A percentile compares a stretch with the other conserved stretches of the same genome.
These are phyloP conservation scores for Oxygymnocypris stewartii DNA, from an alignment of 2,113 vertebrate genomes.

Conservation along the genomic window DNA sequence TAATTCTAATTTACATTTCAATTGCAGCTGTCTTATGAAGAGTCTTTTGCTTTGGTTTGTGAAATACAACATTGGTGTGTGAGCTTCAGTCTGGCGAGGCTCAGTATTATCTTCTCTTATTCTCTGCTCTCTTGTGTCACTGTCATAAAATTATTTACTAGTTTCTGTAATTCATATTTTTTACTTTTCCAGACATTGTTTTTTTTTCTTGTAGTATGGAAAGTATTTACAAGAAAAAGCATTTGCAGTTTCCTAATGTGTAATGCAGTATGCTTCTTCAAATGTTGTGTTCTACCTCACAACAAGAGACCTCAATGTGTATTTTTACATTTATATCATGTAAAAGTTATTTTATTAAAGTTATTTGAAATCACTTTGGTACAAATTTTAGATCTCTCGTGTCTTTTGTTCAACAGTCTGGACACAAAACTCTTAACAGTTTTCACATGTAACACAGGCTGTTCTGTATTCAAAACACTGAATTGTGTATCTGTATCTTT, in stretches of 20 bases:
- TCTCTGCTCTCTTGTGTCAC: background rate
- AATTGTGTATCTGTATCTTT: background rate
- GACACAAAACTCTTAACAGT: background rate
- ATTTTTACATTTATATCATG: background rate
- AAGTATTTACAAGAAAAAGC: background rate
- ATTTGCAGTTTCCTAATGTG: background rate
- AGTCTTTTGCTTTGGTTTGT: constrained; percentile 21
- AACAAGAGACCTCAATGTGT: background rate
- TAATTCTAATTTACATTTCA: constrained; percentile 56
- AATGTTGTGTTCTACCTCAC: background rate
- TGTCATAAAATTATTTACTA: background rate
- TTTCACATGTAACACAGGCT: too few species aligned
- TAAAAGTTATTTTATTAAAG: background rate
- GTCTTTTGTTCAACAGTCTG: background rate
- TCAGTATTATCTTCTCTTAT: background rate
- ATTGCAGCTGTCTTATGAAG: constrained; percentile 28
- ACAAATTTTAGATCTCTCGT: background rate
- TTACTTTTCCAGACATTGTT: background rate
- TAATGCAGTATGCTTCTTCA: background rate
- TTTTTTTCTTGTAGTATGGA: background rate
- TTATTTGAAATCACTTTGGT: background rate
- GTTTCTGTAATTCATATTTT: background rate
- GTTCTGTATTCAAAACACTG: background rate
- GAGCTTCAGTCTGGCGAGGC: background rate
- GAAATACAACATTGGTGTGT: background rate